Base-by-base conservation (phyloP, 2,888 invertebrate genomes). In the Drosophila formosana region DNA sequence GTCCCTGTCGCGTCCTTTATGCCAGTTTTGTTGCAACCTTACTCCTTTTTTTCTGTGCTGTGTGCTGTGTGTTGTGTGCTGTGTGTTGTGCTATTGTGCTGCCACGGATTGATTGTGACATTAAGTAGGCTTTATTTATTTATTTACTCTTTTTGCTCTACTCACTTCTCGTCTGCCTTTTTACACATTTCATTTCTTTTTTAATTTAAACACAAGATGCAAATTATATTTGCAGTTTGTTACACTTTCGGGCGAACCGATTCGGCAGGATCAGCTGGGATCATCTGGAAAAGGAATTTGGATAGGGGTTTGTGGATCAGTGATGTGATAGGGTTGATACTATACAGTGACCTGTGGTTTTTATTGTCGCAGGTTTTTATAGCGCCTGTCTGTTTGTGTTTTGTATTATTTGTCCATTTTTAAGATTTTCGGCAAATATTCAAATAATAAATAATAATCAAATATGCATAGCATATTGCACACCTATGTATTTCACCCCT, bases 91-190 rank as follows among this genome's bases (percentile, higher is more conserved):
- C 75, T 55, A 70, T 77, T 78, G 80, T 81, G 78, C 73, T 76
- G 80, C 74, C 80, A 41, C 72, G 78, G 90, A 91, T 91, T 91
- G 91, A 91, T 90, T 89, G 91, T 91, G 91, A 91, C 91, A 90
- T 90, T 91, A 91, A 91, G 91, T 87, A 90, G 91, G 91, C 91
- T 91, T 91, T 91, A 90, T 90, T 91, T 90, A 89, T 89, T 88
- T 87, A 82, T 85, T 90, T 89, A 82, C 88, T 87, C 82, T 67
- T 75, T 82, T 78, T 30, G 30, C 67, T 6, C 41, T 49, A 28
- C 49, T 58, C 58, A 41, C 58, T 50, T 41, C 49, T 51, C 25
- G 32, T 53, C 47, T 60, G 62, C 72, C 66, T 62, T 62, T 51
- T 55, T 64, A 5, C 11, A 41, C 30, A 6, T 30, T 30, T 4